Base-by-base conservation (phyloP, 2,797 vertebrate species). In the Malurus leucopterus region DNA sequence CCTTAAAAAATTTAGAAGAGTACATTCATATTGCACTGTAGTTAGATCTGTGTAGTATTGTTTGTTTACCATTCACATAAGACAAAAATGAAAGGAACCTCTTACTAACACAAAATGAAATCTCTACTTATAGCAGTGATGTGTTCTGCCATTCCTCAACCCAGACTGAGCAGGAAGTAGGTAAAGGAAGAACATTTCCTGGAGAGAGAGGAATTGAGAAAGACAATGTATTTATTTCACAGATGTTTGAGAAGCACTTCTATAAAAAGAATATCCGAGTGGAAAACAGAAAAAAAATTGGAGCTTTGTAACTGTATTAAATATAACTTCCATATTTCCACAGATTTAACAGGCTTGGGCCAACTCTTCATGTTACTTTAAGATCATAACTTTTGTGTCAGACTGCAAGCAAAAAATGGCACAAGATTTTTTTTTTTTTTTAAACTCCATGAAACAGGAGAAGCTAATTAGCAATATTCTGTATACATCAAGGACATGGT, bases 41-140 rank as follows among this genome's bases (percentile, higher is more conserved):
- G 21, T 8, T 70, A 29, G 4, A 63, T 43, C n/a, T 59, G 78
- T 43, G 43, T 43, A 43, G 29, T 29, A 55, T 3, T 49, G 47
- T 65, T 75, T 72, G 19, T 11, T 69, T 59, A 61, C 26, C 24
- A 59, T 15, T 63, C 38, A 55, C 19, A 23, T n/a, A 27, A 69
- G 29, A 75, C 14, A 63, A 57, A 78, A 67, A 63, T 15, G 5
- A 82, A 65, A 62, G 13, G 23, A 85, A 69, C 6, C 15, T 50
- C 4, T 29, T 59, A 40, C 23, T 49, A 65, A 70, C 9, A n/a
- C 1, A 49, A 82, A 69, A 69, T 27, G 4, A 73, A 47, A 49
- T 44, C 40, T 43, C 8, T 58, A 4, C 6, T 44, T 21, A 6
- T 0, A 30, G 41, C 3, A 3, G 20, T 12, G 30, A 72, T 8